phyloP scores from a whole-genome alignment of 1,140 invertebrate species.

The Thaumetopoea pityocampa region DNA sequence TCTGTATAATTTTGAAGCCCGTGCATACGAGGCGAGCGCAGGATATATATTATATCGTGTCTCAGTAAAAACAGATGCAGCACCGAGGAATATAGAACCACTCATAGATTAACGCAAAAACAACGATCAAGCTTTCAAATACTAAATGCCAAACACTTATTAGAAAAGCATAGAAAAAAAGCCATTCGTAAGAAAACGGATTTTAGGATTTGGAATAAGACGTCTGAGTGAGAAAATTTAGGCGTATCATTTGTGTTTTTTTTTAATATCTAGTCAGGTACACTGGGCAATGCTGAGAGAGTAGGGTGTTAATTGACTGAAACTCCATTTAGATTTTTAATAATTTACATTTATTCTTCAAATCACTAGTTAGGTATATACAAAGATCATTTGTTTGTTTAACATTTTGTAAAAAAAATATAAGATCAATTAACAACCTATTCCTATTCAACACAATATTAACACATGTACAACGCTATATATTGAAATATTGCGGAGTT shows the following conservation, averaged over 20 bases:
- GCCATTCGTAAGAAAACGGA: slow-evolving; percentile 21
- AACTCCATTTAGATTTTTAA: slow-evolving; percentile 70
- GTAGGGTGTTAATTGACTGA: slow-evolving; percentile 75
- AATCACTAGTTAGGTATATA: slow-evolving; percentile 70
- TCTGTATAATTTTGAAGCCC: too few relatives aligned
- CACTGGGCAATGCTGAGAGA: slow-evolving; percentile 66
- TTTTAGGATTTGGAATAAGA: slow-evolving; percentile 18
- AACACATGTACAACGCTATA: slow-evolving; percentile 45
- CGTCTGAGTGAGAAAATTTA: not conserved
- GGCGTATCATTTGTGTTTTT: slow-evolving; percentile 10
- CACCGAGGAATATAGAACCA: too few relatives aligned
- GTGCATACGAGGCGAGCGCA: too few relatives aligned
- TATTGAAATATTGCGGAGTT: slow-evolving; percentile 55
- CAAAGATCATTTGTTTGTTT: slow-evolving; percentile 61
- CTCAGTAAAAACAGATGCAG: too few relatives aligned
- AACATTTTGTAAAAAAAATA: slow-evolving; percentile 61
- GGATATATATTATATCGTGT: too few relatives aligned
- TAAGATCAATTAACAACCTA: slow-evolving; percentile 73
- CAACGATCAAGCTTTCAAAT: slow-evolving; percentile 18
- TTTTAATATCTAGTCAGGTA: too few relatives aligned
- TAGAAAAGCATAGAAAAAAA: slow-evolving; percentile 47
- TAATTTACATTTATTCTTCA: slow-evolving; percentile 69
- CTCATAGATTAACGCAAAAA: slow-evolving; percentile 1
- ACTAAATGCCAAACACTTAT: slow-evolving; percentile 47
- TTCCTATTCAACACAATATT: slow-evolving; percentile 63